Conservation (phyloP, 2,797 vertebrate species). For the Aulostomus chinensis region DNA sequence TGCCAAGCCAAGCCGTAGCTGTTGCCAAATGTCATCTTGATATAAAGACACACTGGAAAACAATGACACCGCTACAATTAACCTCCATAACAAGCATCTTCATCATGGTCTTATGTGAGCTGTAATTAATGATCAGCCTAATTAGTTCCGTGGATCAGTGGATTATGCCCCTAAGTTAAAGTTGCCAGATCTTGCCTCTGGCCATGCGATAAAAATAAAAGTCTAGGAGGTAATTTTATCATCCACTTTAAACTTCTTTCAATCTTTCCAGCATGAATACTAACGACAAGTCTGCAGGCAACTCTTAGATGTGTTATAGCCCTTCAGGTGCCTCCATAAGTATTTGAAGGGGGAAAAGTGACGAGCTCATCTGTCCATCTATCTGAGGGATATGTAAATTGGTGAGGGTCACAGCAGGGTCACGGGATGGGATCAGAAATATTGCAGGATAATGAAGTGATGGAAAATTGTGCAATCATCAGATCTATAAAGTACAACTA, state of each 20-base stretch:
- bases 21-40: too few species aligned
- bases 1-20: too few species aligned
- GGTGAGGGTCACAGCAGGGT: constrained; percentile 36
- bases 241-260: constrained; percentile 49
- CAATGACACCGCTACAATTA: too few species aligned
- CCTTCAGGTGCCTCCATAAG: constrained; percentile 41
- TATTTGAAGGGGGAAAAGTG: constrained; percentile 42
- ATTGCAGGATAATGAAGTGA: constrained; percentile 30
- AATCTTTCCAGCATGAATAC: constrained; percentile 58
- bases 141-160: not conserved
- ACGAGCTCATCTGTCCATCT: constrained; percentile 45
- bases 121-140: not conserved
- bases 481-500: too few species aligned
- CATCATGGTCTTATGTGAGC: not conserved
- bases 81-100: not conserved
- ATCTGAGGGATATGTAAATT: constrained; percentile 60
- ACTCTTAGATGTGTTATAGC: constrained; percentile 40
- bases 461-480: constrained; percentile 21
- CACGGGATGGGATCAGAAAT: constrained; percentile 27
- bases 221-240: constrained; percentile 49
- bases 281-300: constrained; percentile 55
- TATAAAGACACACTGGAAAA: too few species aligned
- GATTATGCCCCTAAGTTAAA: constrained; percentile 9
- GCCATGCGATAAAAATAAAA: constrained; percentile 7
- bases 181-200: constrained; percentile 12